Evolutionary conservation across 2,113 vertebrate species (phyloP).

Genomic region (Poecile atricapillus): DNA sequence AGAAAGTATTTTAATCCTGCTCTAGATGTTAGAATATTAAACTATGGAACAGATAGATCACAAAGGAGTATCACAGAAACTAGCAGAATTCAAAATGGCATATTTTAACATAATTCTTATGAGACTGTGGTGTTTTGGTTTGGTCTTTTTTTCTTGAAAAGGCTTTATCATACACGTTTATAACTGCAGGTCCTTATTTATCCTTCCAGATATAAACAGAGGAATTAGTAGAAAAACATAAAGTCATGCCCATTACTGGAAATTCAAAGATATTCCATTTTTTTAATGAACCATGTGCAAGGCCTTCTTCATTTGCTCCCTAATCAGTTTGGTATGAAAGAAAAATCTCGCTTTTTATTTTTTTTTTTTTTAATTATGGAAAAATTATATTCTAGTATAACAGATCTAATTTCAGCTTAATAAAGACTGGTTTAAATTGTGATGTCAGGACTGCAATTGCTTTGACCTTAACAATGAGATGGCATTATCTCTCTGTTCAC

Average conservation of each 20-base stretch:
- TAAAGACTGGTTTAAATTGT: background rate
- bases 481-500: background rate
- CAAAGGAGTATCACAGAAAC: background rate
- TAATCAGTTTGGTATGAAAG: background rate
- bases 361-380: background rate
- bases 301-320: background rate
- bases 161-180: background rate
- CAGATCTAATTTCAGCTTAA: background rate
- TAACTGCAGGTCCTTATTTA: background rate
- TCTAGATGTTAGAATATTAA: background rate
- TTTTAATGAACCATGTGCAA: background rate
- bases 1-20: background rate
- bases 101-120: background rate
- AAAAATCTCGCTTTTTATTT: background rate
- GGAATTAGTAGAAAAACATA: background rate
- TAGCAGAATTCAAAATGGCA: background rate
- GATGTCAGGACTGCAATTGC: background rate
- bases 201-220: background rate
- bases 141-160: background rate
- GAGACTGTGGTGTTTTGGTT: background rate
- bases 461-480: background rate
- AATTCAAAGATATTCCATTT: background rate
- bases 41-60: background rate
- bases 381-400: background rate
- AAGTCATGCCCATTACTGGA: background rate